Evolutionary conservation across 2,113 vertebrate species (phyloP), one percentile per base, ranked within the genome.

Genomic region (Equus quagga): DNA sequence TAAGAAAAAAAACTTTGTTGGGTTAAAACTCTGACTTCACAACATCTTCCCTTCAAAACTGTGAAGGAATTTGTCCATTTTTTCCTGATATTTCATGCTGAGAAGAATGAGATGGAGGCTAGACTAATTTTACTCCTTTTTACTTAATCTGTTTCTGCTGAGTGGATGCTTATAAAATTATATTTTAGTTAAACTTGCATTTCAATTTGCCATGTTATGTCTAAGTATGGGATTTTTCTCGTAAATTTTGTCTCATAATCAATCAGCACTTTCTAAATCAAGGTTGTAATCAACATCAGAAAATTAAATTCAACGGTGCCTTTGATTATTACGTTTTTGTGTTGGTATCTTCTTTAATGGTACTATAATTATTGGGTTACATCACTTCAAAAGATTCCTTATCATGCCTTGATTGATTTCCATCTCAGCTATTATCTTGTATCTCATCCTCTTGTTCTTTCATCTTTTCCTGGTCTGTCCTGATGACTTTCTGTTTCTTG

Each of bases 381-480:
- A 83, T 82, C 62, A 83, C 46, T 65, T 86, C 46, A 93, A 86
- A 60, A 90, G n/a, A 94, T 23, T 95, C 70, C 69, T 83, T 87
- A 46, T 92, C 84, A 51, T n/a, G 54, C 44, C 2, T 82, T 76
- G 14, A 6, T 92, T 5, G 26, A 26, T 76, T 80, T 92, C 86
- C 41, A 78, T 72, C 44, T 86, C 17, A 82, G 79, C 18, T 56
- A 9, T 75, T 70, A 67, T 87, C 36, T 90, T 89, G 18, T 89
- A 44, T 46, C 5, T 86, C 44, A 89, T n/a, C 23, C 36, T 58
- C 23, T 17, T 81, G 69, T 67, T n/a, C 83, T 90, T 85, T 93
- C 31, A 10, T 76, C 44, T 44, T 64, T 62, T 89, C 28, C 44
- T 58, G 3, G 31, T 82, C 62, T 81, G 58, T 72, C 2, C 28